Conservation (phyloP, 2,797 vertebrate species). For the Neosilurus mollespiculum region DNA sequence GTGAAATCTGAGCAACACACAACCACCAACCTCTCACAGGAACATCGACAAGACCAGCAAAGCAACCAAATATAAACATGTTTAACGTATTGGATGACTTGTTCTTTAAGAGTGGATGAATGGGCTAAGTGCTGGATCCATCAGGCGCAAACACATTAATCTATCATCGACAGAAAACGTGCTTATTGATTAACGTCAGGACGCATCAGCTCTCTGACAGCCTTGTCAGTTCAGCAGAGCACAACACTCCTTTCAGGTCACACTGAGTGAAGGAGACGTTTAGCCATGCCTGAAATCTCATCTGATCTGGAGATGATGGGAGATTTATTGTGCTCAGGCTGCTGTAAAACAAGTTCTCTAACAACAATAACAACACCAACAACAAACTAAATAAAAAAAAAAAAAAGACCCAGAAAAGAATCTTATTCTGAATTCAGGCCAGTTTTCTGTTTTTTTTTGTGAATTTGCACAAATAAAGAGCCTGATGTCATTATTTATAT, state of each 20-base stretch:
- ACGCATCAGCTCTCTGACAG: slow-evolving; percentile 70
- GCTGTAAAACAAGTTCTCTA: slow-evolving; percentile 54
- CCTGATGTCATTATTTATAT: not conserved
- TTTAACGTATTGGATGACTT: not conserved
- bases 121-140: slow-evolving; percentile 58
- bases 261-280: slow-evolving; percentile 61
- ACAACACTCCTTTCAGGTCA: slow-evolving; percentile 40
- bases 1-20: not conserved
- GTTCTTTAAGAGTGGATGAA: slow-evolving; percentile 25
- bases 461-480: not conserved
- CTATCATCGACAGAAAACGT: slow-evolving; percentile 67
- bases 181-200: slow-evolving; percentile 75
- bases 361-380: slow-evolving; percentile 59
- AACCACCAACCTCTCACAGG: not conserved
- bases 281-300: slow-evolving; percentile 71
- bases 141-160: slow-evolving; percentile 58
- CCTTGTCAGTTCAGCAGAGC: slow-evolving; percentile 71
- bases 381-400: not conserved
- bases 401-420: not conserved
- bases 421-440: not conserved
- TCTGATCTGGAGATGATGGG: slow-evolving; percentile 65
- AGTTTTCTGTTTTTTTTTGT: not conserved
- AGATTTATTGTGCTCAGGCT: slow-evolving; percentile 65
- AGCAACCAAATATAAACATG: not conserved
- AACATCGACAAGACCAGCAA: too few relatives aligned